Conservation (phyloP, 2,797 vertebrate genomes). For the Dromococcyx pavoninus region DNA sequence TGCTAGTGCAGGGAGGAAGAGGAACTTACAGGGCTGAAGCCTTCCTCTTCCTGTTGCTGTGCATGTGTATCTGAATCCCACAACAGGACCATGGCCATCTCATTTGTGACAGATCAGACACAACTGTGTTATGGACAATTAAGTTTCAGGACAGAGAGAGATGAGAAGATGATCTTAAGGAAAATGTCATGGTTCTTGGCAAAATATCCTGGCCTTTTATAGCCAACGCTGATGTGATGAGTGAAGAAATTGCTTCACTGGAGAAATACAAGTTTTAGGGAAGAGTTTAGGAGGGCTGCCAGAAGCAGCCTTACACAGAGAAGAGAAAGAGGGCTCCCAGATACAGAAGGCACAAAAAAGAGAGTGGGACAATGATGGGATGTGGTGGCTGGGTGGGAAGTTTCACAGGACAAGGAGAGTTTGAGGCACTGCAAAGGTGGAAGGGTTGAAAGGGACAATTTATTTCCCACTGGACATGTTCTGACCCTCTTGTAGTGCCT, state of each 20-base stretch:
- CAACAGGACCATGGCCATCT: neutral
- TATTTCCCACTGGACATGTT: neutral
- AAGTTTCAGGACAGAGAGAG: neutral
- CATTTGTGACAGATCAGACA: neutral
- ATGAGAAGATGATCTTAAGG: neutral
- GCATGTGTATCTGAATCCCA: neutral
- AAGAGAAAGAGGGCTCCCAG: neutral
- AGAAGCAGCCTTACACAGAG: neutral
- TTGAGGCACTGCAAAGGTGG: neutral
- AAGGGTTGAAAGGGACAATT: neutral
- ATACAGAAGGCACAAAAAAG: neutral
- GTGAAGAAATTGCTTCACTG: slow-evolving; percentile 7
- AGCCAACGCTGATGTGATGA: neutral
- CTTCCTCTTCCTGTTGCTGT: neutral
- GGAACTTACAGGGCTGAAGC: neutral
- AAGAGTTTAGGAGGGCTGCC: neutral
- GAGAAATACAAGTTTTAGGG: slow-evolving; percentile 19
- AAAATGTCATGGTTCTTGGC: slow-evolving; percentile 24
- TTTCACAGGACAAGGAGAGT: neutral
- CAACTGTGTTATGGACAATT: rapidly evolving
- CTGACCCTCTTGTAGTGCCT: neutral
- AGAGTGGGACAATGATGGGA: neutral
- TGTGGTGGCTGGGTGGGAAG: neutral
- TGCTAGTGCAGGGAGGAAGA: neutral
- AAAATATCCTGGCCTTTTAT: slow-evolving; percentile 20